Base-by-base conservation (phyloP, 2,888 invertebrate species). In the Ophonus ardosiacus region DNA sequence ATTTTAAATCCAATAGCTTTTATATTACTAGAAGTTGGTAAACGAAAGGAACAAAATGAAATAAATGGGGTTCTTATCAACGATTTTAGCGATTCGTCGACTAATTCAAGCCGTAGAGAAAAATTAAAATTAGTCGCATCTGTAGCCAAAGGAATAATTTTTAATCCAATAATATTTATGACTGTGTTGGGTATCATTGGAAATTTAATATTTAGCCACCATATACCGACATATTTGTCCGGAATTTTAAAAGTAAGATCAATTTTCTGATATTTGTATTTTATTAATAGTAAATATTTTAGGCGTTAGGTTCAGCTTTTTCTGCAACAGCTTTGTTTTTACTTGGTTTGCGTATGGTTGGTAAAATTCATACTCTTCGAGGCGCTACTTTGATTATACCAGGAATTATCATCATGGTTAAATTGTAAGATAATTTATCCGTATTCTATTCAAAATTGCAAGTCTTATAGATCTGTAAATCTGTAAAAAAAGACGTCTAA, bases 1-100 rank as follows among this genome's bases (percentile, higher is more conserved):
- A 95, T 98, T 88, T 92, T 99, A 31, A 99, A 99, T 92, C 98
- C 98, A 0, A 93, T 98, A 87, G 97, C 97, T 21, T 97, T 98
- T 90, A 92, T 97, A 4, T 91, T 98, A 86, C 94, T 99, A 94
- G 98, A 99, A 92, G 94, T 98, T 68, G 88, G 89, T 5, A 90
- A 90, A 85, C 86, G 87, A 68, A 93, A 94, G 86, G 95, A 94
- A 89, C 93, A 93, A 86, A 92, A 91, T 89, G 89, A 84, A 87
- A 89, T 83, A 83, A 87, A 85, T 87, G 88, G 80, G 81, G 87
- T 86, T 10, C 15, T 84, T 8, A 76, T 40, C 3, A 63, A 31
- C 10, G 84, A 80, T 76, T 57, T 80, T 61, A 76, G 74, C 8
- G 68, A 85, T 38, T 59, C 71, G 4, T 63, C 82, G 2, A 17